phyloP scores from a whole-genome alignment of 1,140 invertebrate species.

The Drosophila chauvacae region DNA sequence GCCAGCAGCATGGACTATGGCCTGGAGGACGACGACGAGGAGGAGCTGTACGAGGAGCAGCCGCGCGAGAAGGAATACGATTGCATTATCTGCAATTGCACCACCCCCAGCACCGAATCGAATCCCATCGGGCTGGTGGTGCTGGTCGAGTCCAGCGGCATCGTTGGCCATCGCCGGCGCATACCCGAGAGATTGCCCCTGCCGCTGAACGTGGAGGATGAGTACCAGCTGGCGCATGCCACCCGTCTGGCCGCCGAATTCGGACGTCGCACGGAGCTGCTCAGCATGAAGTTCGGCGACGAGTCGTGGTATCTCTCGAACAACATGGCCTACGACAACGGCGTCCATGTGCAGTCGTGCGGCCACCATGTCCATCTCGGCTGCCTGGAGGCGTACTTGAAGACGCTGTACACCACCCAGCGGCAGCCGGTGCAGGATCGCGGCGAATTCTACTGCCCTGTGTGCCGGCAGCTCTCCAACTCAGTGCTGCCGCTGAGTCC shows the following conservation, averaged over 20 bases:
- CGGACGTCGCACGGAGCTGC: conserved; percentile 66
- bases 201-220: conserved; percentile 70
- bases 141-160: conserved; percentile 87
- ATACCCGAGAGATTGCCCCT: conserved; percentile 69
- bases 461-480: conserved; percentile 97
- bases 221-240: conserved; percentile 59
- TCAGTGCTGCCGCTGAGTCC: conserved; percentile 95
- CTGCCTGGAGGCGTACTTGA: conserved; percentile 95
- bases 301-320: conserved; percentile 93
- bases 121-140: conserved; percentile 96
- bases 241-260: conserved; percentile 76
- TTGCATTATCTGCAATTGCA: conserved; percentile 98
- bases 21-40: conserved; percentile 86
- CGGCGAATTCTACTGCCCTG: conserved; percentile 96
- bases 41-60: conserved; percentile 88
- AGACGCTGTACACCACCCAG: conserved; percentile 91
- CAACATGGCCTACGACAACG: conserved; percentile 96
- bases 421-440: conserved; percentile 91
- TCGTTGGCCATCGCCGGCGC: conserved; percentile 83
- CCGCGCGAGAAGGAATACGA: conserved; percentile 91
- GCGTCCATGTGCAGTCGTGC: conserved; percentile 97
- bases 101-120: conserved; percentile 92
- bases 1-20: conserved; percentile 87
- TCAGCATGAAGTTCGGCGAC: conserved; percentile 77
- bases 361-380: conserved; percentile 97